Base-by-base conservation (phyloP, 2,113 vertebrate genomes). In the Nothoprocta perdicaria region DNA sequence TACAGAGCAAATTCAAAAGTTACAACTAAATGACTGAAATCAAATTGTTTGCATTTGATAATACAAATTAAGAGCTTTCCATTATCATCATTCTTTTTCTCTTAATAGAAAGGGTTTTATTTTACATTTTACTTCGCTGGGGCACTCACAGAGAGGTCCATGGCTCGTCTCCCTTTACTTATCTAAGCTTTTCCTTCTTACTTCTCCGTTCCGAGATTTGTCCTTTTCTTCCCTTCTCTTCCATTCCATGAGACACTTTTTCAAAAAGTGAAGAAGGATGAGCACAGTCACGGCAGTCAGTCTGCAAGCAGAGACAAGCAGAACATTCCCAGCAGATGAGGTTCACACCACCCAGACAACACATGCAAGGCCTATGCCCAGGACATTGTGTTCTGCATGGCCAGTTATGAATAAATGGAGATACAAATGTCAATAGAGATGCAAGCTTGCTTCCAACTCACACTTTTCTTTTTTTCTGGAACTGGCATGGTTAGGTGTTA, bases 341-440 rank as follows among this genome's bases (percentile, higher is more conserved):
- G 16, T 23, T 66, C 60, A 22, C 6, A 13, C 13, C 43, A 11
- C 0, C 1, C 4, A 14, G 23, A 26, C 13, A 68, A 23, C 1
- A 67, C 33, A 23, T 2, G 0, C 2, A 24, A 71, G 60, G 33
- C 17, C 23, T 48, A 0, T 2, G 0, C 5, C 43, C 43, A 40
- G 19, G 45, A 52, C 10, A 10, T n/a, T 69, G 19, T 67, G 52
- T 41, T 19, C 40, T 69, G 6, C 53, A 21, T 45, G 55, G 14
- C 15, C 18, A 68, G 12, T n/a, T 68, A 9, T 3, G 27, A 53
- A 33, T 83, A 63, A 62, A n/a, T 0, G 57, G 38, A 84, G 9
- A 17, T 52, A n/a, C 23, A 55, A 55, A 12, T 8, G 12, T 52
- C 46, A 84, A 33, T 31, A 66, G 8, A 48, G 2, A 2, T 7